Percentiles rank a stretch among this genome's conserved stretches.
Evolutionary conservation across 2,888 invertebrate genomes (phyloP).

Genomic region (Ferrisia virgata): DNA sequence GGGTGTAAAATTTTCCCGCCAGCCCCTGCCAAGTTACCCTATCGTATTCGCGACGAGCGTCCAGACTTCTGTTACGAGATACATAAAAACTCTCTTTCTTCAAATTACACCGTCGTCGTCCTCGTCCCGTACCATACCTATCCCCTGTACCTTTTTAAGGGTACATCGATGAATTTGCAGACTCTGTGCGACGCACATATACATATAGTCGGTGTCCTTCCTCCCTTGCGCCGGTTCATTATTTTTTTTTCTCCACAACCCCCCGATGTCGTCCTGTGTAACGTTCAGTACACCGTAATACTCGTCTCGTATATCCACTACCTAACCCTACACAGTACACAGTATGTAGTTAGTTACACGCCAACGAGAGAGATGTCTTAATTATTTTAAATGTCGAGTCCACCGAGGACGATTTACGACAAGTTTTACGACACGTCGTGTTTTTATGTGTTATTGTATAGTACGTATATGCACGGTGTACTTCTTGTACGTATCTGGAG

Average conservation of each 20-base stretch:
- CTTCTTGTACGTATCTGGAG: neutral
- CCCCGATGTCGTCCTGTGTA: neutral
- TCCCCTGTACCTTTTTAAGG: neutral
- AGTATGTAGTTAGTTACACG: no score
- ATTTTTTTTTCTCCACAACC: neutral
- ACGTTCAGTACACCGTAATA: no score
- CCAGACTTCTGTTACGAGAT: neutral
- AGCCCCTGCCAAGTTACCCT: neutral
- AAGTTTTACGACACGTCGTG: neutral
- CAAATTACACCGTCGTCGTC: neutral
- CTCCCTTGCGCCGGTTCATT: no score
- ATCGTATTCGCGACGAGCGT: neutral
- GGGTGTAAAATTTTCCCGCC: slow-evolving; percentile 9
- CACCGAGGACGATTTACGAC: slow-evolving; percentile 5
- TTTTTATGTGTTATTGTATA: no score
- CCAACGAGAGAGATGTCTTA: neutral
- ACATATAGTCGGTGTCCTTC: neutral
- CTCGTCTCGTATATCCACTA: no score
- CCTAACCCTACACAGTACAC: no score
- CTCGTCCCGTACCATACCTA: neutral
- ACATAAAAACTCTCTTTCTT: neutral
- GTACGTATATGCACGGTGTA: no score
- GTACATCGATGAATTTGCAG: slow-evolving; percentile 1
- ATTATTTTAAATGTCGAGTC: neutral
- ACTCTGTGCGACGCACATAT: no score